Evolutionary conservation across 2,113 vertebrate genomes (phyloP).

Genomic region (Telmatochromis sp.): DNA sequence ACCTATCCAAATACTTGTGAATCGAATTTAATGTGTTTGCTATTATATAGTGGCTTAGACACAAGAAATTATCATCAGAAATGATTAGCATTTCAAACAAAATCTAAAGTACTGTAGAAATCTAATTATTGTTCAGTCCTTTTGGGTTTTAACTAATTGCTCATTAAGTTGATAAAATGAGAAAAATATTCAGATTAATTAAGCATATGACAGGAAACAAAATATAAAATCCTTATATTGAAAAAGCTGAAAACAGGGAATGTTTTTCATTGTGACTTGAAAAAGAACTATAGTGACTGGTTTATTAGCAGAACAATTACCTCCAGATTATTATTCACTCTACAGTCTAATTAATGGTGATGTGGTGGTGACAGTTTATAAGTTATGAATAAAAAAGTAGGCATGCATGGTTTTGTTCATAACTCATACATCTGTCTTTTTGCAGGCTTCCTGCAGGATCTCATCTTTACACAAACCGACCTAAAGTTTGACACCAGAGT

Average conservation of each 20-base stretch:
- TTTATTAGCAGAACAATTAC: not conserved
- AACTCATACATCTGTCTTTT: not conserved
- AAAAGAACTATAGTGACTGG: not conserved
- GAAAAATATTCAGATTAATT: not conserved
- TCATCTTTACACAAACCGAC: not conserved
- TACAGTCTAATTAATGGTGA: not conserved
- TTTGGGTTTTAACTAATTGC: not conserved
- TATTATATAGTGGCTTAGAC: not conserved
- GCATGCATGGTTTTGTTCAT: not conserved
- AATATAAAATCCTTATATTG: not conserved
- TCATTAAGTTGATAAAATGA: not conserved
- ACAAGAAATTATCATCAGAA: not conserved
- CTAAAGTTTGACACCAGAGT: not conserved
- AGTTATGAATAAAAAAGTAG: not conserved
- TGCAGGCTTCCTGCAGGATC: not conserved
- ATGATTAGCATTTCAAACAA: not conserved
- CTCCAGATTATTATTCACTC: not conserved
- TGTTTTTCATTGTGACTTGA: not conserved
- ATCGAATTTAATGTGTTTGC: not conserved
- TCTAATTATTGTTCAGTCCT: not conserved
- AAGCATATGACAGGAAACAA: not conserved
- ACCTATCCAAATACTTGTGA: slow-evolving; percentile 8
- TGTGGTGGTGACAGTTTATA: not conserved
- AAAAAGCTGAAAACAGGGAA: not conserved
- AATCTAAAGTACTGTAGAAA: not conserved